Conservation (phyloP, 2,113 vertebrate genomes). For the Corythoichthys haematopterus region DNA sequence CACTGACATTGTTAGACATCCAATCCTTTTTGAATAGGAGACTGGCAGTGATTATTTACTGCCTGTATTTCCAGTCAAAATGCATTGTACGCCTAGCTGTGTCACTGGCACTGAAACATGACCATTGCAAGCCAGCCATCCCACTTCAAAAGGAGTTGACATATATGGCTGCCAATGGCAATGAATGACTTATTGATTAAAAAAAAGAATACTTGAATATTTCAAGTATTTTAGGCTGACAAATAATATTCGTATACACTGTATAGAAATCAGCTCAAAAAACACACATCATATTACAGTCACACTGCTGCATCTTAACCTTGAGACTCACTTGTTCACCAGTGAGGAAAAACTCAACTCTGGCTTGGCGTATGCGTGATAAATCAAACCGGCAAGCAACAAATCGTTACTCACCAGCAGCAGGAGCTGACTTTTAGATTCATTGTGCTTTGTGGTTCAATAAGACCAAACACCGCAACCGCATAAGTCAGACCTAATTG, state of each 20-base stretch:
- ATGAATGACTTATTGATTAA: too few species aligned
- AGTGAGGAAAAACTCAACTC: constrained; percentile 43
- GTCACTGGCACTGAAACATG: too few species aligned
- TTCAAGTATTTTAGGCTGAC: neutral
- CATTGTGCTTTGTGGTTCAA: constrained; percentile 47
- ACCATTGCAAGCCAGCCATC: too few species aligned
- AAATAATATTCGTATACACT: neutral
- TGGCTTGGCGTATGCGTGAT: constrained; percentile 45
- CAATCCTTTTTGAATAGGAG: too few species aligned
- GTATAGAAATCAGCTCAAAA: constrained; percentile 27
- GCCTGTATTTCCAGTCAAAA: too few species aligned
- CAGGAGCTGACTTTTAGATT: constrained; percentile 49
- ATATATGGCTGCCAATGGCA: too few species aligned
- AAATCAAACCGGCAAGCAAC: constrained; percentile 58
- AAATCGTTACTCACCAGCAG: constrained; percentile 57
- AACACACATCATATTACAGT: constrained; percentile 33
- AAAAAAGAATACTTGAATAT: neutral
- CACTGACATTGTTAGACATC: too few species aligned
- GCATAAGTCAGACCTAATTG: constrained; percentile 46
- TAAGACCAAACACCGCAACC: constrained; percentile 47
- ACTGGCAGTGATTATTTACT: too few species aligned
- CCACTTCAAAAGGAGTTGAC: too few species aligned
- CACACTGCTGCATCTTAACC: constrained; percentile 32
- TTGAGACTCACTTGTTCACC: constrained; percentile 47
- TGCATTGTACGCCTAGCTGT: too few species aligned